phyloP scores from a whole-genome alignment of 2,888 invertebrate species.

The Sceliomorpha sp. region DNA sequence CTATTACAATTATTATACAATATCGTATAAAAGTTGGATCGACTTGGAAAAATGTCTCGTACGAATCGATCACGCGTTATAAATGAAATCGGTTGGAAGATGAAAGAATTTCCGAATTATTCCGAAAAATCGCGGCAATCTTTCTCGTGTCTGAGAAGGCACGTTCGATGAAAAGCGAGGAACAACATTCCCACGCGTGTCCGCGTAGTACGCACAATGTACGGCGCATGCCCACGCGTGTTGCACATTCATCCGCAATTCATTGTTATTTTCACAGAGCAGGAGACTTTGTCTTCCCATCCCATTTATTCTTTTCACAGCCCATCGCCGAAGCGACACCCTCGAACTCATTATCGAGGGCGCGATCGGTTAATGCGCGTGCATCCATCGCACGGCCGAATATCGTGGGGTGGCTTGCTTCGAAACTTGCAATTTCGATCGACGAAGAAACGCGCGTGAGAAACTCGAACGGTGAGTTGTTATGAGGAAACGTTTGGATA shows the following conservation, averaged over 20 bases:
- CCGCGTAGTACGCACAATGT: conserved; percentile 55
- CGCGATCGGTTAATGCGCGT: conserved; percentile 55
- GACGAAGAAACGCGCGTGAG: conserved; percentile 41
- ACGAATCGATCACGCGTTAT: too few relatives aligned
- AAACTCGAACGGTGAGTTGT: conserved; percentile 26
- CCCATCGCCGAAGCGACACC: conserved; percentile 49
- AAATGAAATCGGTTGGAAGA: too few relatives aligned
- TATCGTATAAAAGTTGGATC: too few relatives aligned
- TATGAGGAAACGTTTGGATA: not conserved
- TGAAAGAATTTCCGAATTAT: too few relatives aligned
- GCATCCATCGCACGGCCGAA: conserved; percentile 47
- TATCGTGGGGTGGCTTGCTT: conserved; percentile 32
- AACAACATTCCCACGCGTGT: conserved; percentile 49
- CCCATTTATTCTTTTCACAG: conserved; percentile 42
- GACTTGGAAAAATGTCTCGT: too few relatives aligned
- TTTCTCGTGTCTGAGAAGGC: too few relatives aligned
- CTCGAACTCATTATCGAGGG: conserved; percentile 57
- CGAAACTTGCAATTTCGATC: conserved; percentile 38
- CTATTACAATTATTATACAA: too few relatives aligned
- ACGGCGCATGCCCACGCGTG: conserved; percentile 48
- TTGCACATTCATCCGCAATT: conserved; percentile 48
- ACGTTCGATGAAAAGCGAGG: too few relatives aligned
- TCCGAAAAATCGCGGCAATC: too few relatives aligned
- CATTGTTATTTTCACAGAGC: conserved; percentile 47
- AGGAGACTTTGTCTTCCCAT: conserved; percentile 37